Evolutionary conservation across 2,888 invertebrate species (phyloP), one percentile per base, ranked within the genome.

Genomic region (Drosophila yooni): DNA sequence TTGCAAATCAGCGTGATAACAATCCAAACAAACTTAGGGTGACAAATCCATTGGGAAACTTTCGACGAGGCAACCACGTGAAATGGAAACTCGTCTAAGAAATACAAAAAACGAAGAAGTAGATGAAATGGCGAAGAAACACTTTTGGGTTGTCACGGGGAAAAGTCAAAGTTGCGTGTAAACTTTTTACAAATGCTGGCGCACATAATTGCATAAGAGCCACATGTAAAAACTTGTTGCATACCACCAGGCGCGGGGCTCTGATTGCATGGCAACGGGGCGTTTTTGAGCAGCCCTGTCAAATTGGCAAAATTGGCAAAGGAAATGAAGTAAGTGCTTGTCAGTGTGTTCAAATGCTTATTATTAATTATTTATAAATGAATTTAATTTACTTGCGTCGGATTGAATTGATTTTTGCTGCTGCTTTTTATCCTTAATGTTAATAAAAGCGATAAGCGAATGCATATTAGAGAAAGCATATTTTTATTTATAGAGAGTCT

Each of bases 131-230:
- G 27, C 27, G 34, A 58, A 33, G 36, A 25, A 65, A 59, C 59
- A 65, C 70, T 71, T 76, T 70, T 51, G 56, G 63, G 33, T 67
- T 76, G 72, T 60, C 80, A 67, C 48, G 70, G 57, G 64, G 54
- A 10, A 69, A 66, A 80, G 71, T 70, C 86, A 80, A 82, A 85
- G 86, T 74, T 72, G 71, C 77, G 74, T 65, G 76, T 67, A 50
- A 82, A 74, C 52, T 84, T 76, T 25, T 70, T 64, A 66, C 80
- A 79, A 76, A 70, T 66, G 68, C 46, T 82, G 40, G 53, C 40
- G 65, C 73, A 75, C 64, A 74, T 85, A 83, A 83, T 88, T 83
- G 88, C 83, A 85, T 82, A 85, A 85, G 74, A 64, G 67, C 65
- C 58, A 63, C 56, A 58, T 34, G 58, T 67, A 53, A 66, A 54